A percentile compares a stretch with the other conserved stretches of the same genome.
Conservation (phyloP, 2,888 invertebrate species). For the Ochlodes sylvanus region DNA sequence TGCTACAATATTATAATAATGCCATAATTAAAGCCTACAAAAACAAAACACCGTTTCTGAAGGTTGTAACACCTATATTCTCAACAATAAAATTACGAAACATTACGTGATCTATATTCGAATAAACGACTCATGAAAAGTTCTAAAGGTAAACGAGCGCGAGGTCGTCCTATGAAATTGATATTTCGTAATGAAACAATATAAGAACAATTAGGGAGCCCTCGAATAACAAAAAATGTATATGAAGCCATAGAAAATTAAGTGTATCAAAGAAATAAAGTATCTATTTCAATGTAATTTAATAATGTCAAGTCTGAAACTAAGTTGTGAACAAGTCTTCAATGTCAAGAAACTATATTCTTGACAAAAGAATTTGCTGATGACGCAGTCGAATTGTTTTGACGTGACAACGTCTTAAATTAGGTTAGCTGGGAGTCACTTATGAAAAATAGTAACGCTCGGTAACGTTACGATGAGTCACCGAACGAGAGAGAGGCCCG, state of each 20-base stretch:
- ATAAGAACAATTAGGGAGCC: slow-evolving; percentile 29
- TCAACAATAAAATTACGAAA: slow-evolving; percentile 45
- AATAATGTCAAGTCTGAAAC: slow-evolving; percentile 3
- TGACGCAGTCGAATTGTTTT: background rate
- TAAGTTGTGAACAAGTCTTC: background rate
- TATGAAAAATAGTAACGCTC: too few species aligned
- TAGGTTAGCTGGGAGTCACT: too few species aligned
- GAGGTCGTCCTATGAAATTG: slow-evolving; percentile 52
- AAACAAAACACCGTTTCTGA: slow-evolving; percentile 6
- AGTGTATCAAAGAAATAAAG: background rate
- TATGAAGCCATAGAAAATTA: background rate
- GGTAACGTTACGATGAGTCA: too few species aligned
- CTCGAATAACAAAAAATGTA: slow-evolving; percentile 12
- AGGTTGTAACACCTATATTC: slow-evolving; percentile 20
- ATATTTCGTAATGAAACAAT: slow-evolving; percentile 41
- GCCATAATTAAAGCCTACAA: slow-evolving; percentile 18
- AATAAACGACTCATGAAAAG: slow-evolving; percentile 49
- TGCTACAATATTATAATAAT: slow-evolving; percentile 55
- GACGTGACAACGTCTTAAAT: too few species aligned
- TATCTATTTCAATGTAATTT: background rate
- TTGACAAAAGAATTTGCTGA: background rate
- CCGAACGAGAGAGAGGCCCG: too few species aligned
- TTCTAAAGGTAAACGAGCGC: slow-evolving; percentile 55
- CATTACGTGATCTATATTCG: slow-evolving; percentile 52
- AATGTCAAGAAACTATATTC: background rate